These are phyloP conservation scores for Poecilus cupreus DNA, from an alignment of 2,888 invertebrate species.

Conservation along the genomic window DNA sequence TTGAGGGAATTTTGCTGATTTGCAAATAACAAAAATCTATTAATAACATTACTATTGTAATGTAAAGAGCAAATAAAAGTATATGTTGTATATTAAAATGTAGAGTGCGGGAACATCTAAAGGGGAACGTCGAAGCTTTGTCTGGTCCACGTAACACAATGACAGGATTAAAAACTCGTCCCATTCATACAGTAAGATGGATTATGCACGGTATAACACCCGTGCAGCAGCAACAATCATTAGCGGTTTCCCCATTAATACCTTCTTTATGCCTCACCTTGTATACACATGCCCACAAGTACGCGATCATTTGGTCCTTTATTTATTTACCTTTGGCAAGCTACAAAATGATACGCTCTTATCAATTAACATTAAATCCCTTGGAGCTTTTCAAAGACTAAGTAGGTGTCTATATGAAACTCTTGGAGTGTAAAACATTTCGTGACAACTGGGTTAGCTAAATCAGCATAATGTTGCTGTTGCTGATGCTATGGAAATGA, in stretches of 20 bases:
- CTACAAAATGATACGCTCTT: slow-evolving; percentile 1
- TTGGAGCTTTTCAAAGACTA: slow-evolving; percentile 5
- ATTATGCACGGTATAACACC: slow-evolving; percentile 69
- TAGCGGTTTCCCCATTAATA: slow-evolving; percentile 66
- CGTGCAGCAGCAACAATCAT: slow-evolving; percentile 66
- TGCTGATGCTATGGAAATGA: not conserved
- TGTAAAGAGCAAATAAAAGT: no score
- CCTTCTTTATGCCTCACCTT: slow-evolving; percentile 14
- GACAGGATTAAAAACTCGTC: slow-evolving; percentile 72
- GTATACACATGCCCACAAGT: slow-evolving; percentile 26
- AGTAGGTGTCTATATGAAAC: slow-evolving; percentile 9
- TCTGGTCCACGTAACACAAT: slow-evolving; percentile 65
- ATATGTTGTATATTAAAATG: no score
- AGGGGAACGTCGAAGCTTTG: not conserved
- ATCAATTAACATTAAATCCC: slow-evolving; percentile 18
- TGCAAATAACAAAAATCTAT: no score
- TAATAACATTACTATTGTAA: no score
- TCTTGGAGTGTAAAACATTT: slow-evolving; percentile 2
- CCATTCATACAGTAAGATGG: slow-evolving; percentile 71
- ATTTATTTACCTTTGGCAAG: slow-evolving; percentile 33
- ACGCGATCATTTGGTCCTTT: not conserved
- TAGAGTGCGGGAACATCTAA: no score
- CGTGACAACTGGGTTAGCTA: slow-evolving; percentile 24
- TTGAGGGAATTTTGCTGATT: no score
- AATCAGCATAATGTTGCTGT: slow-evolving; percentile 12